Evolutionary conservation across 2,113 vertebrate genomes (phyloP).

Genomic region (Herpetotheres cachinnans): DNA sequence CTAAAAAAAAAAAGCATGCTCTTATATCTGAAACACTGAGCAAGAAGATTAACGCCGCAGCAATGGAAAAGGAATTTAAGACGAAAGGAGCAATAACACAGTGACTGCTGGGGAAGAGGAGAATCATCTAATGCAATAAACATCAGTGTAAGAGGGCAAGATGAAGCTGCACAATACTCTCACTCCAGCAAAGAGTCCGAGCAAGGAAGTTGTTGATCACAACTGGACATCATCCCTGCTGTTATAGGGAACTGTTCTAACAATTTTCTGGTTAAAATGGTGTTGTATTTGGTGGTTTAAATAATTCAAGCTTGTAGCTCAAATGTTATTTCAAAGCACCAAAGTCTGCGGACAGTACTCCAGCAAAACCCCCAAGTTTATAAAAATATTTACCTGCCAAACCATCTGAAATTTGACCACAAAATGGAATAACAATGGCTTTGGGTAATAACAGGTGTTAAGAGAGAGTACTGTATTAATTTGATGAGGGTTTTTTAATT

Average conservation of each 20-base stretch:
- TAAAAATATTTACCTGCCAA: neutral
- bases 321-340: neutral
- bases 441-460: neutral
- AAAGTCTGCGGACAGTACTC: neutral
- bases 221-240: neutral
- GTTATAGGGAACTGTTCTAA: conserved; percentile 26
- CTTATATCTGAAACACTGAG: neutral
- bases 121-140: conserved; percentile 17
- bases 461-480: neutral
- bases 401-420: neutral
- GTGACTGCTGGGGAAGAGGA: neutral
- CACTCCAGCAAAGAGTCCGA: neutral
- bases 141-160: neutral
- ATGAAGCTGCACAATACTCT: conserved; percentile 38
- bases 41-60: neutral
- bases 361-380: neutral
- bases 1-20: neutral
- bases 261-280: conserved; percentile 29
- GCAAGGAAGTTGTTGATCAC: conserved; percentile 39
- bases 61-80: neutral
- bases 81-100: neutral
- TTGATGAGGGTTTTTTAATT: neutral
- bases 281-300: neutral
- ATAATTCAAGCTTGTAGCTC: neutral
- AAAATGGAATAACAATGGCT: neutral